Percentiles rank a stretch among this genome's conserved stretches.
These are phyloP conservation scores for Arctia plantaginis DNA, from an alignment of 2,888 invertebrate genomes.

Conservation along the genomic window DNA sequence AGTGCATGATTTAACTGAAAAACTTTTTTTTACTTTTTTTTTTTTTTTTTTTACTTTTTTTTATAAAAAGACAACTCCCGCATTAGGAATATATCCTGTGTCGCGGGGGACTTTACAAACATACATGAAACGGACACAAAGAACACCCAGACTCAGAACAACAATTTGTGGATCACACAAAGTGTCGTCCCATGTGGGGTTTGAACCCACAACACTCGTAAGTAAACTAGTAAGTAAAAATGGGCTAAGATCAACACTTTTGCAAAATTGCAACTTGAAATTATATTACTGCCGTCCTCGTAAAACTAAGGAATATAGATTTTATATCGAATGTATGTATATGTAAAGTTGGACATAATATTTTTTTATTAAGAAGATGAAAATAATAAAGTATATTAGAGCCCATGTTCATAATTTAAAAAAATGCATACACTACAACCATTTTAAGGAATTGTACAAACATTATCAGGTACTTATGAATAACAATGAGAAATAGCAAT, in stretches of 20 bases:
- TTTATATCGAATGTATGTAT: slow-evolving; percentile 20
- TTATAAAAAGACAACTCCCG: no score
- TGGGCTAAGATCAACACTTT: slow-evolving; percentile 45
- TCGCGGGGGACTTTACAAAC: no score
- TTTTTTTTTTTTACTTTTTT: no score
- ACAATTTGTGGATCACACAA: no score
- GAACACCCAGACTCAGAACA: no score
- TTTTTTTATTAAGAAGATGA: background rate
- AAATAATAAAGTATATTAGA: background rate
- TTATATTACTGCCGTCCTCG: slow-evolving; percentile 28
- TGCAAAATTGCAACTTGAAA: slow-evolving; percentile 42
- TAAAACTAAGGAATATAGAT: slow-evolving; percentile 34
- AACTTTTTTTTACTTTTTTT: no score
- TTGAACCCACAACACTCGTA: no score
- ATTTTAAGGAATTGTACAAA: slow-evolving; percentile 8
- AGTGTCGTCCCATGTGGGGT: no score
- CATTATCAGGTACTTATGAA: slow-evolving; percentile 17
- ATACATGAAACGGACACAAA: no score
- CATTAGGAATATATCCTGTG: no score
- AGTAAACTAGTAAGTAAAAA: slow-evolving; percentile 47
- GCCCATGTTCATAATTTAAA: slow-evolving; percentile 8
- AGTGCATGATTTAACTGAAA: slow-evolving; percentile 47
- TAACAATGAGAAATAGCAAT: slow-evolving; percentile 29
- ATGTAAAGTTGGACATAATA: background rate
- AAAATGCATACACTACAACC: slow-evolving; percentile 13